Evolutionary conservation across 2,888 invertebrate species (phyloP), one percentile per base, ranked within the genome.

Genomic region (Drosophila recens): DNA sequence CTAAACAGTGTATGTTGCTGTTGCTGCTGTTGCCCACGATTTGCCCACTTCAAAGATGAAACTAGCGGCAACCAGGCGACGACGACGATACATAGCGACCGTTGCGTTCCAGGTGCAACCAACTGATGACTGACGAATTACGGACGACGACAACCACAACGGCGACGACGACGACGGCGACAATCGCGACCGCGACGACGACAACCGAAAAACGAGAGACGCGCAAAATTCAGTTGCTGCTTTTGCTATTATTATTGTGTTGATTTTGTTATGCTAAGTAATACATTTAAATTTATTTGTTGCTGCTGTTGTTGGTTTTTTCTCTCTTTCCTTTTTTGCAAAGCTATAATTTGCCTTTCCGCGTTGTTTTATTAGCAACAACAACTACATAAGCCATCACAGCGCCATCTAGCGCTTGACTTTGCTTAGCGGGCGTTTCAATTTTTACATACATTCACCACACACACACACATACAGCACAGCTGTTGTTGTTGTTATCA

Each of bases 21-120:
- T 36, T 77, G 77, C 51, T 73, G 66, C 23, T 64, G 46, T 3
- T 67, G 72, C 61, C 49, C 43, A 27, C 45, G 67, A 61, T 76
- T 82, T 81, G 80, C 86, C 86, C 82, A 87, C 89, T 86, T 85
- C 81, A 66, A 80, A 77, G 75, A 82, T 84, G 72, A 79, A 84
- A 80, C 68, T 82, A 72, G 82, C 79, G 72, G 80, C 81, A 56
- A 69, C 65, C 77, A 82, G 61, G 33, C 84, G 77, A 79, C 88
- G 83, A 79, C 82, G 82, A 79, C 87, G 83, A 89, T 82, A 81
- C 86, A 86, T 85, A 83, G 81, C 79, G 79, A 75, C 48, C 64
- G 79, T 81, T 72, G 65, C 77, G 79, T 72, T 64, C 51, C 79
- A 74, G 74, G 61, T 71, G 75, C 80, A 73, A 73, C 65, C 67